phyloP scores from a whole-genome alignment of 2,113 vertebrate genomes.

The Oplegnathus fasciatus region DNA sequence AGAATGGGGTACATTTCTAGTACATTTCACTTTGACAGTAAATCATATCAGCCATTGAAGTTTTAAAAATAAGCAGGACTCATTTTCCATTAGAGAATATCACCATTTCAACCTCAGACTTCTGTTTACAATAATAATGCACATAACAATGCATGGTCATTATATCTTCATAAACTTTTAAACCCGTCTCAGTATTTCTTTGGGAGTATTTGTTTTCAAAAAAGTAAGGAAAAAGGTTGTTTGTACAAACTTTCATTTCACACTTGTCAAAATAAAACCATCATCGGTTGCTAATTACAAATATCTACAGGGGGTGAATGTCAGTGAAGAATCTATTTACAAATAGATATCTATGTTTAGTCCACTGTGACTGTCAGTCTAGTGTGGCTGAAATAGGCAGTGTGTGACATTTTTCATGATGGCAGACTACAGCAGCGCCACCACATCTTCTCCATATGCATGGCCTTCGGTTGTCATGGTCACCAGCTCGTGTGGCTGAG shows the following conservation, averaged over 20 bases:
- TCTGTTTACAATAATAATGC: conserved; percentile 44
- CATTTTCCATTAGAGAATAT: conserved; percentile 4
- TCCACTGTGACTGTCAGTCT: conserved; percentile 22
- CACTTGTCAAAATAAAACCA: conserved; percentile 73
- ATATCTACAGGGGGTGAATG: conserved; percentile 73
- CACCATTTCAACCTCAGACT: conserved; percentile 26
- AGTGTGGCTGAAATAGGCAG: conserved; percentile 9
- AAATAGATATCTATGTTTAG: conserved; percentile 23
- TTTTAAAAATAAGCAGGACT: conserved; percentile 38
- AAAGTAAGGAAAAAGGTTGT: conserved; percentile 46
- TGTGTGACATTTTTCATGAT: conserved; percentile 36
- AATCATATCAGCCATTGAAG: neutral
- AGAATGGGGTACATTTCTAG: conserved; percentile 23
- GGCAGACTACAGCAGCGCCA: conserved; percentile 81
- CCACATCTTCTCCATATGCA: conserved; percentile 86
- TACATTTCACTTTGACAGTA: conserved; percentile 23
- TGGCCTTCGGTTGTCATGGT: conserved; percentile 87
- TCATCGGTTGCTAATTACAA: conserved; percentile 63
- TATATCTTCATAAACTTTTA: conserved; percentile 47
- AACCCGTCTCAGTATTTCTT: conserved; percentile 78
- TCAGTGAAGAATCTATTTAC: conserved; percentile 49
- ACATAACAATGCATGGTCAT: conserved; percentile 22
- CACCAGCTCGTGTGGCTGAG: conserved; percentile 86
- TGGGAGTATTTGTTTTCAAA: conserved; percentile 67
- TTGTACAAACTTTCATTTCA: conserved; percentile 69